These are phyloP conservation scores for Myotis brandtii DNA, from an alignment of 2,113 vertebrate species.

Conservation along the genomic window DNA sequence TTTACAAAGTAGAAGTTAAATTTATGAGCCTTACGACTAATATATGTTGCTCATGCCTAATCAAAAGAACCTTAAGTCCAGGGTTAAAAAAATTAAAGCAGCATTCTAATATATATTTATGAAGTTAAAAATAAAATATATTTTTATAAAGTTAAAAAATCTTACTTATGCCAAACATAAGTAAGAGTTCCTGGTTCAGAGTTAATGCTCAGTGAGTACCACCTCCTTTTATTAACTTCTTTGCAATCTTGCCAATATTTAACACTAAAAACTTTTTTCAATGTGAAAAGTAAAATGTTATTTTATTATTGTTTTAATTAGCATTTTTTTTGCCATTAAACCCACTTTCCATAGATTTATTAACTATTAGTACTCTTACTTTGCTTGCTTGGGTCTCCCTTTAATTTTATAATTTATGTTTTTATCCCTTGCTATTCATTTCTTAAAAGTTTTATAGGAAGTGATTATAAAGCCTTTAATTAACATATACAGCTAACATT, in stretches of 20 bases:
- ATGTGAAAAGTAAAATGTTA: background rate
- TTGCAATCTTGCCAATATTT: background rate
- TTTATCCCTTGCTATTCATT: background rate
- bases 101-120: background rate
- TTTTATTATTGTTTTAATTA: constrained; percentile 42
- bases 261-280: background rate
- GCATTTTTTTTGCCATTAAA: background rate
- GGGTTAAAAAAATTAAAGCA: background rate
- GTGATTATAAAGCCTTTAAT: background rate
- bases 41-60: background rate
- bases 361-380: background rate
- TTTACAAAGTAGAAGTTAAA: background rate
- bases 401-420: background rate
- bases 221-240: background rate
- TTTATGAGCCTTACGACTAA: background rate
- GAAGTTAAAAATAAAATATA: too few relatives aligned
- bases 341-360: background rate
- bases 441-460: background rate
- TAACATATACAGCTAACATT: background rate
- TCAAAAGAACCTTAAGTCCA: background rate
- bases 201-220: background rate
- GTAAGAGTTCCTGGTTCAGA: background rate
- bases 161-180: background rate
- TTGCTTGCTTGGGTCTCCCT: background rate
- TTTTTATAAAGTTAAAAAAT: too few relatives aligned